Evolutionary conservation across 2,113 vertebrate genomes (phyloP).

Genomic region (Gulo gulo): DNA sequence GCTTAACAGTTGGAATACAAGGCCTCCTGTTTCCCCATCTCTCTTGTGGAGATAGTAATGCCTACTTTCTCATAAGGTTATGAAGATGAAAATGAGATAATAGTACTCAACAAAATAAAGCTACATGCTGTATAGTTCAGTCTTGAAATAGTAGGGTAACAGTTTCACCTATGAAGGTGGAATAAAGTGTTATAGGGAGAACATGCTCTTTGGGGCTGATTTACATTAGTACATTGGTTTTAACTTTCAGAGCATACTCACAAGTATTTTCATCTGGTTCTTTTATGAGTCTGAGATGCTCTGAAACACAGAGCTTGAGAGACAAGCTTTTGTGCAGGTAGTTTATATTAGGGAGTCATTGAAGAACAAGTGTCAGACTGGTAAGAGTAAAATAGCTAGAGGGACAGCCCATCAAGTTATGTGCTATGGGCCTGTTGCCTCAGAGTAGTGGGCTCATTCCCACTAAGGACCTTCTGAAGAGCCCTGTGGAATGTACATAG

Average conservation of each 20-base stretch:
- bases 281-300: background rate
- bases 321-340: background rate
- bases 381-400: background rate
- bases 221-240: background rate
- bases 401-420: background rate
- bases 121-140: background rate
- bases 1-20: background rate
- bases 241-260: background rate
- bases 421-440: background rate
- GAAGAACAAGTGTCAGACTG: background rate
- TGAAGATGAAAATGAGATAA: slow-evolving; percentile 3
- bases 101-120: background rate
- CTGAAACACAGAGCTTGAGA: background rate
- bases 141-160: background rate
- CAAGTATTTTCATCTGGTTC: background rate
- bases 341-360: background rate
- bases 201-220: background rate
- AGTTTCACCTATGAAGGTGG: background rate
- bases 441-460: background rate
- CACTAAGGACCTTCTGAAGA: background rate
- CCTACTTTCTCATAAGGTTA: background rate
- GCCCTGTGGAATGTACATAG: background rate
- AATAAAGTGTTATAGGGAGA: background rate
- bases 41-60: background rate
- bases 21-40: background rate